Evolutionary conservation across 2,113 vertebrate species (phyloP).

Genomic region (Eolophus roseicapilla): DNA sequence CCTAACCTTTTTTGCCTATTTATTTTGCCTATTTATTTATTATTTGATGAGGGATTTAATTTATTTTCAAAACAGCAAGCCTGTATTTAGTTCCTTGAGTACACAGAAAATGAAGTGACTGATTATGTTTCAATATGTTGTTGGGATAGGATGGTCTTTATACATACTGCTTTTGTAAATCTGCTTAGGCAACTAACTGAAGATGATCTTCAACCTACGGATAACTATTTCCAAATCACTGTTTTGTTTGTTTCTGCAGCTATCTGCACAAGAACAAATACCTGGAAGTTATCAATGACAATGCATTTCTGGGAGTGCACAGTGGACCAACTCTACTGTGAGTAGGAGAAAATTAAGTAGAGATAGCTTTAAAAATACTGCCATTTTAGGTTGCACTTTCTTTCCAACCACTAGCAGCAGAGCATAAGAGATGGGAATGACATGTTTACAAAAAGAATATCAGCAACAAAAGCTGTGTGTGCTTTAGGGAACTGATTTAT

Average conservation of each 20-base stretch:
- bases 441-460: neutral
- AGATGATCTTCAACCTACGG: neutral
- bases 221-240: neutral
- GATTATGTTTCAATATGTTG: neutral
- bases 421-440: neutral
- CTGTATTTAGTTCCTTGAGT: neutral
- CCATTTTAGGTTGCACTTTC: neutral
- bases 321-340: slow-evolving; percentile 90
- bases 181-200: neutral
- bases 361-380: neutral
- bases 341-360: slow-evolving; percentile 71
- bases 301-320: slow-evolving; percentile 84
- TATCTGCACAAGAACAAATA: slow-evolving; percentile 93
- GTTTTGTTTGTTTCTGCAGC: slow-evolving; percentile 69
- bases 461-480: neutral
- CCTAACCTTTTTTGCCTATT: neutral
- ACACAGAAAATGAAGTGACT: neutral
- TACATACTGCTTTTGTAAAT: neutral
- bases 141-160: neutral
- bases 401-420: neutral
- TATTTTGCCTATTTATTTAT: neutral
- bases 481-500: neutral
- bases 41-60: neutral
- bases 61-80: neutral
- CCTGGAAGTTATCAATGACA: slow-evolving; percentile 84